Conservation (phyloP, 2,113 vertebrate genomes). For the Tupaia chinensis region DNA sequence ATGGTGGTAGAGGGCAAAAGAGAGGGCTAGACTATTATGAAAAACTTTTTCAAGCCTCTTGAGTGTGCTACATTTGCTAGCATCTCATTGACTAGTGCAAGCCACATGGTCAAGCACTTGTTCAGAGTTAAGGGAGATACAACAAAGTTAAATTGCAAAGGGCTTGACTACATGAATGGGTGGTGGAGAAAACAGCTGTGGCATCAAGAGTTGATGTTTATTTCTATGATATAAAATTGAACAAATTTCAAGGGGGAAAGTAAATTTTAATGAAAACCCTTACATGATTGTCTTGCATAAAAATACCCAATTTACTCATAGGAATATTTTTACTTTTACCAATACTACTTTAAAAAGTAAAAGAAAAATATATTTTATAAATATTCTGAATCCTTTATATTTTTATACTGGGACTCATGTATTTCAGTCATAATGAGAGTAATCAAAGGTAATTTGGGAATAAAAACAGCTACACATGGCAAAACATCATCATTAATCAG, state of each 20-base stretch:
- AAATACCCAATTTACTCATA: not conserved
- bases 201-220: not conserved
- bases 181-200: not conserved
- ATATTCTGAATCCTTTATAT: not conserved
- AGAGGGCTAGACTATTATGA: not conserved
- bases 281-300: not conserved
- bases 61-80: not conserved
- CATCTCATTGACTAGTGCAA: not conserved
- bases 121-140: not conserved
- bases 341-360: not conserved
- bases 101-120: not conserved
- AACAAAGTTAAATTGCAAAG: not conserved
- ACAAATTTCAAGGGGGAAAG: constrained; percentile 37
- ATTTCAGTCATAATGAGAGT: not conserved
- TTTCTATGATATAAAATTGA: not conserved
- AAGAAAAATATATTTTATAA: not conserved
- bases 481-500: not conserved
- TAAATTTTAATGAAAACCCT: not conserved
- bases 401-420: not conserved
- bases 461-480: not conserved
- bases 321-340: not conserved
- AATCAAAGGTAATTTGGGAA: not conserved
- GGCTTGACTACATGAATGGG: not conserved
- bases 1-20: not conserved
- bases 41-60: not conserved